Evolutionary conservation across 2,888 invertebrate genomes (phyloP), one percentile per base, ranked within the genome.

Genomic region (Caenorhabditis imperialis): DNA sequence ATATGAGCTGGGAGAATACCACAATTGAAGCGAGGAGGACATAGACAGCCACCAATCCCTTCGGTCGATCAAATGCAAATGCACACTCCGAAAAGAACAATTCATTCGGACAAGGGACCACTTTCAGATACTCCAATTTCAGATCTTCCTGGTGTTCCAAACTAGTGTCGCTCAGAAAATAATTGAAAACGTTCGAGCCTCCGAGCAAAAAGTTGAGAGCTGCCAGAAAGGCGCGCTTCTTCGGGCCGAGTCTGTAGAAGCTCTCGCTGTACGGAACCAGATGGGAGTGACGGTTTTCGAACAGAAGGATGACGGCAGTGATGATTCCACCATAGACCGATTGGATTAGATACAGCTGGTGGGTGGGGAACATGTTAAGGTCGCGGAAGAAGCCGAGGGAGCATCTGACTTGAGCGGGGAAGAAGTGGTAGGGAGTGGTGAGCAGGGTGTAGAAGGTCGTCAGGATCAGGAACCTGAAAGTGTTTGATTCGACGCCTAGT

Each of bases 371-470:
- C 5, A 62, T 35, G 7, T 16, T n/a, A 1, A 51, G 22, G 8
- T 53, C 44, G 5, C 45, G 37, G 20, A 62, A 51, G 23, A 62
- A 25, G 8, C 62, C 62, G 27, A 62, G 45, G 14, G 62, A 54
- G 45, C 62, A 62, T 20, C 62, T 44, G 18, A 62, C 62, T 23
- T 35, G n/a, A n/a, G 53, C 62, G 8, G 62, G 62, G n/a, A 47
- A 62, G 25, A 62, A 62, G 27, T 53, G 53, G 22, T 54, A 62
- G 1, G 62, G 53, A 12, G 62, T 62, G 12, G 62, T 62, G 33
- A 62, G 62, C 18, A 54, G 37, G 14, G 62, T 62, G 53, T 62
- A 62, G 62, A 25, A 62, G n/a, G 37, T 27, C 37, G 62, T 44
- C 1, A 62, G 45, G 4, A 54, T 12, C 10, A 47, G 20, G 16